phyloP scores from a whole-genome alignment of 2,888 invertebrate genomes.

The Sminthurides aquaticus region DNA sequence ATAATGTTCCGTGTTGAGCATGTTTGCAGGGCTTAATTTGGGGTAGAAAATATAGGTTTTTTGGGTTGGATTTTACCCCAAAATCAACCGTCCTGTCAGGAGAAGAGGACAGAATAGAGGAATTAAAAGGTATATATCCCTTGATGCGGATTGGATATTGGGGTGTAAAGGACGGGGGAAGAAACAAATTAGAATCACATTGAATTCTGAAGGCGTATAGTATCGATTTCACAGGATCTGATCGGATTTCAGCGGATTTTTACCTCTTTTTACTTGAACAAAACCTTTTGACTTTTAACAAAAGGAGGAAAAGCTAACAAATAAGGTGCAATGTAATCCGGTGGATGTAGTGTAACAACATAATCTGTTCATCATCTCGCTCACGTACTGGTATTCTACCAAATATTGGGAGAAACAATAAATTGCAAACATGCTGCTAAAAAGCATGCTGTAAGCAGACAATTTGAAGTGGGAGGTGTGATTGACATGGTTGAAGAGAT shows the following conservation, averaged over 20 bases:
- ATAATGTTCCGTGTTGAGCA: too few relatives aligned
- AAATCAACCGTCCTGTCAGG: background rate
- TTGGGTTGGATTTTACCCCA: background rate
- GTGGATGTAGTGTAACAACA: conserved; percentile 18
- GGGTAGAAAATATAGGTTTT: background rate
- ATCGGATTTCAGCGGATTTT: conserved; percentile 30
- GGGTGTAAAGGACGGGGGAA: background rate
- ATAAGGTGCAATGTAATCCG: conserved; percentile 17
- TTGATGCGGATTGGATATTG: background rate
- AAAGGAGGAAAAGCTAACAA: conserved; percentile 23
- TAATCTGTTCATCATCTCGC: conserved; percentile 14
- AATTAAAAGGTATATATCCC: background rate
- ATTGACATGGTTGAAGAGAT: too few relatives aligned
- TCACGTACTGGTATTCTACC: background rate
- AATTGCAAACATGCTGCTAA: too few relatives aligned
- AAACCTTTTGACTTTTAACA: conserved; percentile 22
- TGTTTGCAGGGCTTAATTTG: background rate
- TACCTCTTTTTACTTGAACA: conserved; percentile 16
- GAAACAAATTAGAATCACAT: conserved; percentile 21
- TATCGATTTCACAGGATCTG: conserved; percentile 32
- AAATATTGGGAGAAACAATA: too few relatives aligned
- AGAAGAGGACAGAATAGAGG: background rate
- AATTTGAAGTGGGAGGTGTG: too few relatives aligned
- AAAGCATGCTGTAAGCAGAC: too few relatives aligned
- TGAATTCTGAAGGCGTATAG: conserved; percentile 17